Base-by-base conservation (phyloP, 2,888 invertebrate species). In the Callyntrura sp. region DNA sequence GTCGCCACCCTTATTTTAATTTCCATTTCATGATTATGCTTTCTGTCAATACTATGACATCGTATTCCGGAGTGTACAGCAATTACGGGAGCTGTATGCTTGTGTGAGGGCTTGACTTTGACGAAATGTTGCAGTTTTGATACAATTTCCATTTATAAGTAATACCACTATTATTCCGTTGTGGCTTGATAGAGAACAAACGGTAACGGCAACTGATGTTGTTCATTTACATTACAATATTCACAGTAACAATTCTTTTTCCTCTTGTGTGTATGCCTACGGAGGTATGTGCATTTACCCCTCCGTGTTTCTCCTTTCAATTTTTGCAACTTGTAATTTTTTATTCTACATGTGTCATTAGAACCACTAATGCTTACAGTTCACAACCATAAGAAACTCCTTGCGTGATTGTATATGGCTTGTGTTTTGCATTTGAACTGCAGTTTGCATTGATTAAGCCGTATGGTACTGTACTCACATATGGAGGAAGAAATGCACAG, bases 1-100 rank as follows among this genome's bases (percentile, higher is more conserved):
- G 78, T 78, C 14, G 55, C 78, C 78, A 55, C 78, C 78, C 78
- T 25, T 4, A 25, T 78, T 78, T 78, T 78, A 78, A 78, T 78
- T 78, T 78, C 78, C 55, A 78, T 78, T 51, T 35, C 55, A 78
- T 28, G 55, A 78, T 55, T 25, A 78, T 25, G 28, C 20, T 68
- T 68, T 9, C 14, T 17, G 14, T 68, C n/a, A 68, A 68, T 28
- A 28, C 28, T 28, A 9, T 5, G 5, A 20, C 60, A n/a, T n/a
- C n/a, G n/a, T n/a, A n/a, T n/a, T n/a, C n/a, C n/a, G n/a, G n/a
- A n/a, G n/a, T n/a, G n/a, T n/a, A n/a, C n/a, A n/a, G n/a, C n/a
- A n/a, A n/a, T n/a, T n/a, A n/a, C n/a, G n/a, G n/a, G n/a, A 20
- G 60, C 14, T 17, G 4, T 62, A 70, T 43, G 17, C 70, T 35